Evolutionary conservation across 2,888 invertebrate genomes (phyloP).

Genomic region (Perizoma flavofasciatum): DNA sequence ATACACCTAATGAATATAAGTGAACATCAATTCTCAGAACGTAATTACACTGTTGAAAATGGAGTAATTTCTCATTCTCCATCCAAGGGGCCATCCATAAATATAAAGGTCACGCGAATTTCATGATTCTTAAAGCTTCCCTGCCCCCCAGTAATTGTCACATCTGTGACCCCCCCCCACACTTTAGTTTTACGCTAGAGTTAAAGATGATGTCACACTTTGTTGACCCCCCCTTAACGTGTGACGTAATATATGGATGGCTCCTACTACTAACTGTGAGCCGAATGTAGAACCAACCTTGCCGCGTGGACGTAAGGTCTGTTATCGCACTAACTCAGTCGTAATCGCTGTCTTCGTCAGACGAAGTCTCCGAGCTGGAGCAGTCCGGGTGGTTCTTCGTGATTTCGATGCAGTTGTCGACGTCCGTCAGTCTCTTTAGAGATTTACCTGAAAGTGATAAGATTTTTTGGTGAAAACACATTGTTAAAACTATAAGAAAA

Average conservation of each 20-base stretch:
- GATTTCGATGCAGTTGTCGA: conserved; percentile 81
- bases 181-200: too few species aligned
- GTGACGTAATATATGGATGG: too few species aligned
- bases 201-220: too few species aligned
- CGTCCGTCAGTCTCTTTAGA: conserved; percentile 75
- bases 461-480: background rate
- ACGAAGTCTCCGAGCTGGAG: conserved; percentile 71
- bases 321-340: conserved; percentile 53
- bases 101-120: too few species aligned
- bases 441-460: conserved; percentile 62
- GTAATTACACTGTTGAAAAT: conserved; percentile 9
- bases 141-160: too few species aligned
- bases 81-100: background rate
- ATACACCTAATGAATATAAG: conserved; percentile 6
- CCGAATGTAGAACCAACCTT: conserved; percentile 25
- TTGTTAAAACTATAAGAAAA: background rate
- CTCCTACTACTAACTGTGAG: conserved; percentile 7
- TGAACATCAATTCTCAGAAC: conserved; percentile 7
- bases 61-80: conserved; percentile 8
- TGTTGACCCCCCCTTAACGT: too few species aligned
- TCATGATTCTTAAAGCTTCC: too few species aligned
- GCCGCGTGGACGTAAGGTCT: conserved; percentile 18
- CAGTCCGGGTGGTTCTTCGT: conserved; percentile 80
- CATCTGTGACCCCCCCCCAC: too few species aligned
- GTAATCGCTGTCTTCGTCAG: conserved; percentile 71